Evolutionary conservation across 1,140 invertebrate genomes (phyloP).

Genomic region (Bicyclus anynana): DNA sequence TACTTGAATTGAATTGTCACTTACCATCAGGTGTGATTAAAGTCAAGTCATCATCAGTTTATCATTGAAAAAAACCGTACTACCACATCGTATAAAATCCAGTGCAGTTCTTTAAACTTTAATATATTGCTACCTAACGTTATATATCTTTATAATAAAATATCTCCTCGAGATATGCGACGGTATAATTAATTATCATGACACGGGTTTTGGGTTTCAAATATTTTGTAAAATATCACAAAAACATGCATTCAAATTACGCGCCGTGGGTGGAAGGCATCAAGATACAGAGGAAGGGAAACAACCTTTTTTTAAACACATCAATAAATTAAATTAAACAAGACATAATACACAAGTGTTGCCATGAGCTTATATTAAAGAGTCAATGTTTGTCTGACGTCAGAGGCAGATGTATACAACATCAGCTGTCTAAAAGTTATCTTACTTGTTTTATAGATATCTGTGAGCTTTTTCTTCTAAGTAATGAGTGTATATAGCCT

Average conservation of each 20-base stretch:
- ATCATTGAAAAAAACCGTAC: too few relatives aligned
- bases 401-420: background rate
- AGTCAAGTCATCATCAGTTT: too few relatives aligned
- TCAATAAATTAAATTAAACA: constrained; percentile 24
- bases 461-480: background rate
- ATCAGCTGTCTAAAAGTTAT: background rate
- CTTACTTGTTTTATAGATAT: background rate
- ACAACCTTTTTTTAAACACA: constrained; percentile 25
- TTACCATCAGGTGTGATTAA: too few relatives aligned
- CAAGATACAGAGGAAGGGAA: constrained; percentile 12
- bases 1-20: too few relatives aligned
- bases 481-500: background rate
- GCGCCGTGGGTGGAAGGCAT: constrained; percentile 27
- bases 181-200: constrained; percentile 27
- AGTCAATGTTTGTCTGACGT: background rate
- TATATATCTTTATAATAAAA: background rate
- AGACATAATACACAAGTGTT: constrained; percentile 5
- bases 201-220: constrained; percentile 40
- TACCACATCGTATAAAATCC: too few relatives aligned
- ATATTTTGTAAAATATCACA: constrained; percentile 51
- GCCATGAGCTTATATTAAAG: background rate
- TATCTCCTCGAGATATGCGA: background rate
- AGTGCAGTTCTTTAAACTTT: background rate
- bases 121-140: background rate
- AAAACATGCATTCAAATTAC: constrained; percentile 47